Conservation (phyloP, 2,113 vertebrate species). For the Pteronura brasiliensis region DNA sequence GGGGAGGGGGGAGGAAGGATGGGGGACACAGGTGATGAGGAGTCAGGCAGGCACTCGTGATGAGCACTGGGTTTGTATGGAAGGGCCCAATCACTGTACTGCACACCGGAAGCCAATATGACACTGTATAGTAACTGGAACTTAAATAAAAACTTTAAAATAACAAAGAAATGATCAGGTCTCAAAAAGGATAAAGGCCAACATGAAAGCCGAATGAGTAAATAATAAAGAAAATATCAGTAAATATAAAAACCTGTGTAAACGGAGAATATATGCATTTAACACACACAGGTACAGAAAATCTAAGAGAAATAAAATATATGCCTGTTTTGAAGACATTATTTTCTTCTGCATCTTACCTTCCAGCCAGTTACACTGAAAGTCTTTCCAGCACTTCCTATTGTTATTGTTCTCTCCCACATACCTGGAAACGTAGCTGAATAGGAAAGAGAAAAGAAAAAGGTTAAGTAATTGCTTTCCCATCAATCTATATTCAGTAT, state of each 20-base stretch:
- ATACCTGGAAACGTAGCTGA: slow-evolving; percentile 95
- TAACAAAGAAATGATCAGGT: neutral
- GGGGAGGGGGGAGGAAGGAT: neutral
- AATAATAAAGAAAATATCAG: neutral
- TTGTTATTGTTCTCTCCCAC: slow-evolving; percentile 97
- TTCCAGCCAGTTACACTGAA: slow-evolving; percentile 98
- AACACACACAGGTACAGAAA: neutral
- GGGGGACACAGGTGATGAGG: neutral
- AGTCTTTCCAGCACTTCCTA: slow-evolving; percentile 96
- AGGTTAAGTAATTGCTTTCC: slow-evolving; percentile 27
- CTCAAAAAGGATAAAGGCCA: neutral
- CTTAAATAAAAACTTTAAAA: neutral
- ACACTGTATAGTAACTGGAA: neutral
- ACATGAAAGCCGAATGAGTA: neutral
- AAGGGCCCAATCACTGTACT: neutral
- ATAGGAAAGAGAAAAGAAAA: slow-evolving; percentile 11
- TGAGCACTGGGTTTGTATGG: neutral
- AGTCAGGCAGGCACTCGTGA: neutral
- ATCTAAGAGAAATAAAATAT: neutral
- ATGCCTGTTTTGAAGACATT: neutral
- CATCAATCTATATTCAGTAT: neutral
- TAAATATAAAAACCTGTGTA: neutral
- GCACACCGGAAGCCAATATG: neutral
- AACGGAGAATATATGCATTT: slow-evolving; percentile 3
- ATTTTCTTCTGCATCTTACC: slow-evolving; percentile 81